A percentile compares a stretch with the other conserved stretches of the same genome.
phyloP scores from a whole-genome alignment of 2,113 vertebrate genomes.

The Clarias batrachus region DNA sequence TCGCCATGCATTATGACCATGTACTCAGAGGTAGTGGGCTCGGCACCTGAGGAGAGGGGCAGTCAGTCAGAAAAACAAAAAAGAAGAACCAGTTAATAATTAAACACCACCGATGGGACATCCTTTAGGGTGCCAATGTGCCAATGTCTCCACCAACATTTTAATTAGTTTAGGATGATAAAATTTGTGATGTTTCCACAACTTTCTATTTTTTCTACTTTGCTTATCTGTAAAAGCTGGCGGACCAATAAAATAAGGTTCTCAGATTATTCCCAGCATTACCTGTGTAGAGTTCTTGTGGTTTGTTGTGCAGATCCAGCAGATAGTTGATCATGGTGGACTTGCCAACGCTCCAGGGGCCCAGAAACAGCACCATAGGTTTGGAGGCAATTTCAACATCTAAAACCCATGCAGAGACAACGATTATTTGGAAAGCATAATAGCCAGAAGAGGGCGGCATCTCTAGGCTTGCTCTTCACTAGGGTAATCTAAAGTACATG shows the following conservation, averaged over 20 bases:
- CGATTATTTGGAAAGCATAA: not conserved
- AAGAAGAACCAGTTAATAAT: not conserved
- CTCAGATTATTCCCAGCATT: slow-evolving; percentile 26
- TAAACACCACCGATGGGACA: not conserved
- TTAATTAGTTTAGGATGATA: not conserved
- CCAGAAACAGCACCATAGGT: slow-evolving; percentile 96
- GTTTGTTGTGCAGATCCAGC: slow-evolving; percentile 85
- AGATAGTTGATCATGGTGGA: slow-evolving; percentile 99
- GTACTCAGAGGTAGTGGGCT: slow-evolving; percentile 97
- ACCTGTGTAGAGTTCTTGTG: slow-evolving; percentile 98
- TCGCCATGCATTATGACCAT: slow-evolving; percentile 95
- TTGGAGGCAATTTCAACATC: slow-evolving; percentile 98
- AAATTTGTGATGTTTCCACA: not conserved
- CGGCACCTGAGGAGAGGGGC: slow-evolving; percentile 78
- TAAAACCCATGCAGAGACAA: slow-evolving; percentile 54
- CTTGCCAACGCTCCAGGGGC: slow-evolving; percentile 98
- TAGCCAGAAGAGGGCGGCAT: slow-evolving; percentile 16
- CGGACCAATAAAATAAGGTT: not conserved
- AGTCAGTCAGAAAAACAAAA: not conserved
- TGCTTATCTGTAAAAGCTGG: not conserved
- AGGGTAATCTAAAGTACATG: too few species aligned
- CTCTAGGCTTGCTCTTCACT: not conserved
- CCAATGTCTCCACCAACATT: not conserved
- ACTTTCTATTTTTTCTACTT: not conserved
- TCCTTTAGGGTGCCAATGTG: not conserved